These are phyloP conservation scores for Zaprionus obscuricornis DNA, from an alignment of 2,888 invertebrate species.

Conservation along the genomic window DNA sequence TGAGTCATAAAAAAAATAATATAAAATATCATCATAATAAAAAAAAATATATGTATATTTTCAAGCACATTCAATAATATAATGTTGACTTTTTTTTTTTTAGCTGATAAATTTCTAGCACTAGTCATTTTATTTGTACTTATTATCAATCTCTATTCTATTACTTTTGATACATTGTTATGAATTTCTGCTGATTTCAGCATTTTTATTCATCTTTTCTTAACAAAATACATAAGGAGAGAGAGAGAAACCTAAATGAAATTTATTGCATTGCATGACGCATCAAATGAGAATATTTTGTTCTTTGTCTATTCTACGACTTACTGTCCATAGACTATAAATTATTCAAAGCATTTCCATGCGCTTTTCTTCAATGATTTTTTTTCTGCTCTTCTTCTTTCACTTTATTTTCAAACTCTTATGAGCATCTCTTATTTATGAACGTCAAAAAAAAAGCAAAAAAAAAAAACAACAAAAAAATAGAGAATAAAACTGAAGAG, in stretches of 20 bases:
- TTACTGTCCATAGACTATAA: constrained; percentile 49
- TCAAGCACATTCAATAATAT: too few species aligned
- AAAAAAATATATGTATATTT: too few species aligned
- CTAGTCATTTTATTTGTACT: too few species aligned
- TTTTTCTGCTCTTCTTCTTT: constrained; percentile 12
- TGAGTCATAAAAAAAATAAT: too few species aligned
- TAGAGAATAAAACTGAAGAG: constrained; percentile 39
- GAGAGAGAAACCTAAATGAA: not conserved
- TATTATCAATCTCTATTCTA: not conserved
- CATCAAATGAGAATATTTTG: constrained; percentile 29
- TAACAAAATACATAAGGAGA: not conserved
- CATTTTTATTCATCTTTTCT: constrained; percentile 21
- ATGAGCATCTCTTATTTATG: constrained; percentile 62
- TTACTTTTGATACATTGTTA: constrained; percentile 17
- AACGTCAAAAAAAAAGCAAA: constrained; percentile 52
- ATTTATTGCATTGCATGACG: constrained; percentile 60
- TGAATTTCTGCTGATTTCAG: constrained; percentile 29
- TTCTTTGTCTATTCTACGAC: constrained; percentile 43
- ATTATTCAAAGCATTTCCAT: constrained; percentile 76
- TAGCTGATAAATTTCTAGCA: too few species aligned
- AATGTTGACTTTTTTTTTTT: not conserved
- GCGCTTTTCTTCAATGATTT: constrained; percentile 40
- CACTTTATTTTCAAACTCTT: constrained; percentile 14
- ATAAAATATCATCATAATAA: too few species aligned
- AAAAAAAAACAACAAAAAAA: constrained; percentile 9